Conservation (phyloP, 2,797 vertebrate genomes). For the Leucoraja ocellata region DNA sequence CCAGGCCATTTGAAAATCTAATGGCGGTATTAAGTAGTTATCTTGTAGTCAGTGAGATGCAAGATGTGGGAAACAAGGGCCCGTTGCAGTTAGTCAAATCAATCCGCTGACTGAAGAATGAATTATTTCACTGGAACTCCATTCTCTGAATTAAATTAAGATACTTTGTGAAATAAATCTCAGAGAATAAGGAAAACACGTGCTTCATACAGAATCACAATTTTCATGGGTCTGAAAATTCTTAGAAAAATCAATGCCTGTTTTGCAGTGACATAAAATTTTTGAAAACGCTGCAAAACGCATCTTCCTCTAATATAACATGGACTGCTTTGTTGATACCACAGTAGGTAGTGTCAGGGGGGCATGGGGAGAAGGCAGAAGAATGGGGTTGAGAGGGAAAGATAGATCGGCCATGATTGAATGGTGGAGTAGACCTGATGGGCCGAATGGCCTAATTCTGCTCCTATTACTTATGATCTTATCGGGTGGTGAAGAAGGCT, state of each 20-base stretch:
- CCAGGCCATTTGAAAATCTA: constrained; percentile 40
- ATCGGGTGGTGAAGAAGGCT: no score
- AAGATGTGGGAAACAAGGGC: background rate
- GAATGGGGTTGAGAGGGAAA: no score
- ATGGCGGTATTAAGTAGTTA: background rate
- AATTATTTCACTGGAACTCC: constrained; percentile 8
- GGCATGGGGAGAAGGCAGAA: no score
- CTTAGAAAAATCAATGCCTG: background rate
- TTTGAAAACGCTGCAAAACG: background rate
- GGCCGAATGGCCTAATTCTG: no score
- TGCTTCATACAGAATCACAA: background rate
- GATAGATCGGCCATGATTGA: no score
- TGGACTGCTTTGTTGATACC: no score
- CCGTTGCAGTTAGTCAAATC: constrained; percentile 21
- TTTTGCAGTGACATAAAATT: background rate
- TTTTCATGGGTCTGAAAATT: background rate
- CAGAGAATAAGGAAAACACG: background rate
- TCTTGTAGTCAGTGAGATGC: background rate
- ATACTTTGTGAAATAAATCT: background rate
- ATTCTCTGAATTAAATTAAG: constrained; percentile 5
- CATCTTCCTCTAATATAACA: background rate
- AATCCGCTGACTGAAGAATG: background rate
- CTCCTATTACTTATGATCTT: no score
- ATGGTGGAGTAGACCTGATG: no score
- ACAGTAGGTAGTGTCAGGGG: no score